Conservation (phyloP, 2,888 invertebrate genomes). For the Coelogynopora nodosa region DNA sequence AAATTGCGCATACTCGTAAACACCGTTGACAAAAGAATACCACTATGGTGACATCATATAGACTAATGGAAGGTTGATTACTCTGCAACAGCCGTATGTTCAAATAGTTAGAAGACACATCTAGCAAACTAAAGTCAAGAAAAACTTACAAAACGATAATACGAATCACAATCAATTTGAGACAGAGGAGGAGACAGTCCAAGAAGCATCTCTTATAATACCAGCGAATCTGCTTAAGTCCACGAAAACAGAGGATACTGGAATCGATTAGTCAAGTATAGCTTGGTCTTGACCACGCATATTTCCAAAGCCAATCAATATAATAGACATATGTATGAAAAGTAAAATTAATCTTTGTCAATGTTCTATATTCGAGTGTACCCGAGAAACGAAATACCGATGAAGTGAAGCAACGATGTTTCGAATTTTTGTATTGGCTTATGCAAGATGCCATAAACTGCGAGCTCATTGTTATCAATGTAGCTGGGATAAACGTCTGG, state of each 20-base stretch:
- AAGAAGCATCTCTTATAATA: not conserved
- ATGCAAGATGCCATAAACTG: too few species aligned
- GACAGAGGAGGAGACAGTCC: not conserved
- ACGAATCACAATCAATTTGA: not conserved
- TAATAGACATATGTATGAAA: not conserved
- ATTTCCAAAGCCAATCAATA: not conserved
- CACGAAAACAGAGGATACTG: not conserved
- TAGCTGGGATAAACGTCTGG: too few species aligned
- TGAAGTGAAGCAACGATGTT: too few species aligned
- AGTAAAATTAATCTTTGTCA: too few species aligned
- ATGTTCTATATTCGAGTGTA: too few species aligned
- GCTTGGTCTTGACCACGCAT: not conserved
- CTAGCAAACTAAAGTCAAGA: slow-evolving; percentile 4
- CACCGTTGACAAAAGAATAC: slow-evolving; percentile 21
- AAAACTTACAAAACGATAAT: slow-evolving; percentile 24
- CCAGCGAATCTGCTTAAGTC: not conserved
- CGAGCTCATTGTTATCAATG: too few species aligned
- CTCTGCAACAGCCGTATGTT: not conserved
- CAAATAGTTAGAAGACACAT: slow-evolving; percentile 25
- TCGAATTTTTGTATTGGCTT: too few species aligned
- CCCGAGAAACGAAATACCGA: too few species aligned
- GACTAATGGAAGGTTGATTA: not conserved
- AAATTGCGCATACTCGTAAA: not conserved
- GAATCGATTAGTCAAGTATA: not conserved
- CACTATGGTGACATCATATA: not conserved